These are phyloP conservation scores for Uromys caudimaculatus DNA, from an alignment of 2,797 vertebrate species.

Conservation along the genomic window DNA sequence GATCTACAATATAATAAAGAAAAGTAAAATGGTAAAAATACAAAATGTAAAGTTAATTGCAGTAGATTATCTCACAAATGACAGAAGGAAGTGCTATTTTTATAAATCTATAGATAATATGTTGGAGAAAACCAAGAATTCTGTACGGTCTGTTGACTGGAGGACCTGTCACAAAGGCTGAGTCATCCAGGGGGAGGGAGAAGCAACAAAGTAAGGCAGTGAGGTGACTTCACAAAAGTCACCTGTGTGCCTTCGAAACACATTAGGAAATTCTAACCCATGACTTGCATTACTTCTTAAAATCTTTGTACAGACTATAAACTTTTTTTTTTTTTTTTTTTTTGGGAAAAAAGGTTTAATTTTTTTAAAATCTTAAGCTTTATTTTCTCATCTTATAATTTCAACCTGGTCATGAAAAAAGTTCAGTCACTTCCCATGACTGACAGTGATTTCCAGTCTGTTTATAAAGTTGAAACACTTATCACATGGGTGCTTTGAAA, in stretches of 20 bases:
- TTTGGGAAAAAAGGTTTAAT: background rate
- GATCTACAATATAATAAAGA: background rate
- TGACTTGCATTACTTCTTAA: background rate
- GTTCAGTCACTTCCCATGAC: background rate
- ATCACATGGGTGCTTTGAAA: background rate
- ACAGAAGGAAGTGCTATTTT: constrained; percentile 19
- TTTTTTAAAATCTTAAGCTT: background rate
- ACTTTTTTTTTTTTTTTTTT: too few relatives aligned
- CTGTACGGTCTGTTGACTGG: background rate
- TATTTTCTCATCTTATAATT: constrained; percentile 3
- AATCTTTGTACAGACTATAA: background rate
- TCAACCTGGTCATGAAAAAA: background rate
- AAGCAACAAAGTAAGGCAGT: background rate
- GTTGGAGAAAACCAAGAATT: background rate
- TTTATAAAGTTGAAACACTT: background rate
- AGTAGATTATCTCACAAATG: background rate
- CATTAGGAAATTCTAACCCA: background rate
- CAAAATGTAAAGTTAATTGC: background rate
- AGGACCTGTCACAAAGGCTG: background rate
- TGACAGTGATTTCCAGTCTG: background rate
- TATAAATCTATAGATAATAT: constrained; percentile 4
- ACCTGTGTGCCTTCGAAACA: background rate
- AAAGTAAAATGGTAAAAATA: background rate
- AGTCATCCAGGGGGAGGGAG: background rate
- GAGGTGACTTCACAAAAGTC: background rate